A percentile compares a stretch with the other conserved stretches of the same genome.
These are phyloP conservation scores for Oxyteleia sp. DNA, from an alignment of 2,888 invertebrate species.

Conservation along the genomic window DNA sequence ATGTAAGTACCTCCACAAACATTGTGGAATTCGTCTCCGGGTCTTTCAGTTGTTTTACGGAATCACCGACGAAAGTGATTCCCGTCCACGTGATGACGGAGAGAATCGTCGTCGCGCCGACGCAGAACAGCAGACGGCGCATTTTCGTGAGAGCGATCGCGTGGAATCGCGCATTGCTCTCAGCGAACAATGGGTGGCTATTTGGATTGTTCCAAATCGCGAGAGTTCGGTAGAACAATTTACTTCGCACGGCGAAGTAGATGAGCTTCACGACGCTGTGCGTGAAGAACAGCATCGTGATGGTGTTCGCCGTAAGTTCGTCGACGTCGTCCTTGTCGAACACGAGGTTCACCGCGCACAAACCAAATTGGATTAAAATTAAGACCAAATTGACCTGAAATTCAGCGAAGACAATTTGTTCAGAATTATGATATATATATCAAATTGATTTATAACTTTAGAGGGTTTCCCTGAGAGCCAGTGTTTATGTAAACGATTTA, in stretches of 20 bases:
- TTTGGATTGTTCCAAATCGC: constrained; percentile 95
- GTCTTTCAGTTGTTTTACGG: constrained; percentile 90
- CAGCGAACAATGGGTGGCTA: constrained; percentile 94
- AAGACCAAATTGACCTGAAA: constrained; percentile 89
- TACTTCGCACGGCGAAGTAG: constrained; percentile 92
- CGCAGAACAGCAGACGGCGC: constrained; percentile 91
- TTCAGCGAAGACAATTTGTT: no score
- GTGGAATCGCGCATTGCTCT: constrained; percentile 93
- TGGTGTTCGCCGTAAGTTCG: constrained; percentile 92
- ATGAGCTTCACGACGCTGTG: constrained; percentile 92
- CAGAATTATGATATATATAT: no score
- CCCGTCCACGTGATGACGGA: constrained; percentile 92
- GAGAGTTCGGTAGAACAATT: constrained; percentile 93
- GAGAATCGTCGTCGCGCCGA: constrained; percentile 90
- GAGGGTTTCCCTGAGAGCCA: no score
- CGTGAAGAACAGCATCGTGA: constrained; percentile 93
- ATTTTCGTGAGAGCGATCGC: constrained; percentile 92
- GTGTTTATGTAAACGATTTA: no score
- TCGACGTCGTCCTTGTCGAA: constrained; percentile 93
- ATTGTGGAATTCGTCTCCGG: constrained; percentile 92
- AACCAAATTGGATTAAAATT: constrained; percentile 90
- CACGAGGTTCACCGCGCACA: constrained; percentile 91
- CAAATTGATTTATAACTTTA: no score
- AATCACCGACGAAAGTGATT: constrained; percentile 94
- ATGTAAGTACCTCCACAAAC: constrained; percentile 89